Percentiles rank a stretch among this genome's conserved stretches.
Evolutionary conservation across 1,140 invertebrate species (phyloP).

Genomic region (Caerostris darwini): DNA sequence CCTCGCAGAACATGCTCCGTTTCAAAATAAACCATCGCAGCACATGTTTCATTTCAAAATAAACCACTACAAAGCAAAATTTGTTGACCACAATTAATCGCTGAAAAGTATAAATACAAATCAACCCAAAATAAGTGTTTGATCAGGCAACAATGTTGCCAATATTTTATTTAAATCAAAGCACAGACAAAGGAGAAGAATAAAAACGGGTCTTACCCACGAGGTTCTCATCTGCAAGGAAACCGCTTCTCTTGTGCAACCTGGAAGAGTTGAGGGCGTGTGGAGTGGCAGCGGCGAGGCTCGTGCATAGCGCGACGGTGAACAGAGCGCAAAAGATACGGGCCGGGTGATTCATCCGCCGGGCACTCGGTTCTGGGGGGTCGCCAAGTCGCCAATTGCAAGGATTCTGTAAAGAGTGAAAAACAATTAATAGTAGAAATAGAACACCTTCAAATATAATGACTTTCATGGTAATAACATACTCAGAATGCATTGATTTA

Average conservation of each 20-base stretch:
- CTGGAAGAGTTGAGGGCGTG: background rate
- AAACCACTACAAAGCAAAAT: background rate
- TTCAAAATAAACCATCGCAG: too few relatives aligned
- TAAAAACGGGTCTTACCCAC: background rate
- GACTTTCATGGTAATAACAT: too few relatives aligned
- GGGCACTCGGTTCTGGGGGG: background rate
- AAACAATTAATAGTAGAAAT: too few relatives aligned
- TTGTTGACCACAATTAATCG: background rate
- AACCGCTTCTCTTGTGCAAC: constrained; percentile 54
- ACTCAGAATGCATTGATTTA: too few relatives aligned
- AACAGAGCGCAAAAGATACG: background rate
- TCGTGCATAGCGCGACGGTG: background rate
- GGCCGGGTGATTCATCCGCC: background rate
- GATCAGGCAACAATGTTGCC: background rate
- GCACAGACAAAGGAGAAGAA: too few relatives aligned
- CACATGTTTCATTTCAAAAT: background rate
- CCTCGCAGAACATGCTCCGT: background rate
- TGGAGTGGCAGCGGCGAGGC: background rate
- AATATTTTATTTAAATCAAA: background rate
- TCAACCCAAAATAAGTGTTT: background rate
- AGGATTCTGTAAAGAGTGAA: too few relatives aligned
- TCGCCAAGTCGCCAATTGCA: too few relatives aligned
- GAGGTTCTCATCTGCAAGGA: constrained; percentile 53
- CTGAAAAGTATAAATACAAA: background rate
- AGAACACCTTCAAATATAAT: too few relatives aligned